phyloP scores from a whole-genome alignment of 2,888 invertebrate species.

The Zelleria hepariella region DNA sequence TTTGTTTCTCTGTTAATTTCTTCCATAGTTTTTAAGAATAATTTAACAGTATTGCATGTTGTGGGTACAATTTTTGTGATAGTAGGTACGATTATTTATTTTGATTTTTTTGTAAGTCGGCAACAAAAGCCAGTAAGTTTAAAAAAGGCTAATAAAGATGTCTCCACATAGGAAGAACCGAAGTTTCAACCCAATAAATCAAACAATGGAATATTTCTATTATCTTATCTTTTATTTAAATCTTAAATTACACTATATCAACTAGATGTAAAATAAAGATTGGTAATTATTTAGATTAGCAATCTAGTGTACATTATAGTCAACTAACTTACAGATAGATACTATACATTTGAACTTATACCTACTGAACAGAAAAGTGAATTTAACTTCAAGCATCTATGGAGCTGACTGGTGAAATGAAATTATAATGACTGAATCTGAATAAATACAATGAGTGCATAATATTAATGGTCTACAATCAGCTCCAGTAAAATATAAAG shows the following conservation, averaged over 20 bases:
- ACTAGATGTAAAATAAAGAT: not conserved
- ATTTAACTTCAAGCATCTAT: no score
- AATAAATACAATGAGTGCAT: not conserved
- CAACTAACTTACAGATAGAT: not conserved
- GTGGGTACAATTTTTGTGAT: constrained; percentile 46
- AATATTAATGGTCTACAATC: not conserved
- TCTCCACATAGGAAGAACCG: not conserved
- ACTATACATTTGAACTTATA: not conserved
- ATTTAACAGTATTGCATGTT: constrained; percentile 45
- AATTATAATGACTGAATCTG: not conserved
- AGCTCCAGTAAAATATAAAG: not conserved
- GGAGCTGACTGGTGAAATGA: not conserved
- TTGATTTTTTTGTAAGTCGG: constrained; percentile 42
- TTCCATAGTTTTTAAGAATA: constrained; percentile 56
- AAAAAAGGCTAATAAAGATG: not conserved
- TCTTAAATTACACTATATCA: not conserved
- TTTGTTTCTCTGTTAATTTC: constrained; percentile 54
- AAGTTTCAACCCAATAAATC: not conserved
- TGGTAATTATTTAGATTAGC: not conserved
- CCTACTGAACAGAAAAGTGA: not conserved
- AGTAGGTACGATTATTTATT: constrained; percentile 54
- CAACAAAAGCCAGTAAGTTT: constrained; percentile 41
- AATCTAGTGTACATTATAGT: no score
- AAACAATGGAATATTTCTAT: not conserved
- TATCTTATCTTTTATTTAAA: not conserved